Base-by-base conservation (phyloP, 1,140 invertebrate species). In the Dreissena rostriformis region DNA sequence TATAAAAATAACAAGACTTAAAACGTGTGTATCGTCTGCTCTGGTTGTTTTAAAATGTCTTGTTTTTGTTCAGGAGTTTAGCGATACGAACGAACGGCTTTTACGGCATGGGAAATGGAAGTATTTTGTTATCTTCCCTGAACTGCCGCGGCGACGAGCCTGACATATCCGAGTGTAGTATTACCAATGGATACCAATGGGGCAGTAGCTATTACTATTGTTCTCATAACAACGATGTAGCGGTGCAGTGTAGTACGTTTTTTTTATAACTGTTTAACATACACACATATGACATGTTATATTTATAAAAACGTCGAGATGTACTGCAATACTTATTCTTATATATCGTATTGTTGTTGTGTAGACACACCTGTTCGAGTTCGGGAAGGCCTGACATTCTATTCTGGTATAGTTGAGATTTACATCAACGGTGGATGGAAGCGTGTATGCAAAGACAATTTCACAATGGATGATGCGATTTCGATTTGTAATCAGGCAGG, bases 211-310 rank as follows among this genome's bases (percentile, higher is more conserved):
- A 61, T 24, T 24, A 19, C 17, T 24, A 5, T 61, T 61, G 57
- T 24, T 61, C 57, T 61, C 17, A 19, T 11, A 24, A n/a, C 17
- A 61, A 61, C 57, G 22, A 61, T 61, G 17, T 61, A 24, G 57
- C 57, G 17, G 57, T 61, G 22, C 57, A 61, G 57, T 61, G 57
- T 61, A 61, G 57, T 61, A 61, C 17, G 57, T 61, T 61, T n/a
- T 61, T 61, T n/a, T 19, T 61, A 61, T 61, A 6, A 61, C 22
- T n/a, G 57, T n/a, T 61, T n/a, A n/a, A 61, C 22, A 24, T n/a
- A n/a, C n/a, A n/a, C n/a, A n/a, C n/a, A n/a, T 39, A 39, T 39
- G 39, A 39, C 39, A 39, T 39, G 39, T 39, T 39, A 39, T 39
- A 39, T 39, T 39, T 5, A 39, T 39, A 8, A 39, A 39, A n/a